Evolutionary conservation across 2,888 invertebrate genomes (phyloP).

Genomic region (Epirrita christyi): DNA sequence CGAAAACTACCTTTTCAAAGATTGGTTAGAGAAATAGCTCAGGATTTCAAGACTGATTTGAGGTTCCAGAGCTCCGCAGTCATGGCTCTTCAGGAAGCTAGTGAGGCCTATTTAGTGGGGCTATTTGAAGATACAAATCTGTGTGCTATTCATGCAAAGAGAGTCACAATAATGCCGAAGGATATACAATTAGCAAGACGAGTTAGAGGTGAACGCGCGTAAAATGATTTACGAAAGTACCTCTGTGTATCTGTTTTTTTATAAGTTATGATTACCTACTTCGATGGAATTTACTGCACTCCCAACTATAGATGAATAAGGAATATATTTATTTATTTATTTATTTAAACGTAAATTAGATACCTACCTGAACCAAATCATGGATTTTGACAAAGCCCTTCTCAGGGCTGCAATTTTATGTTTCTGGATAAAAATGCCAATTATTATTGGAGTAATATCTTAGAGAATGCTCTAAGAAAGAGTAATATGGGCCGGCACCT

Average conservation of each 20-base stretch:
- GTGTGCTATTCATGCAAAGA: conserved; percentile 89
- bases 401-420: conserved; percentile 64
- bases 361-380: too few relatives aligned
- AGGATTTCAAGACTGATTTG: conserved; percentile 89
- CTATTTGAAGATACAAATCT: conserved; percentile 91
- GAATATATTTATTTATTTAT: conserved; percentile 7
- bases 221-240: too few relatives aligned
- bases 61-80: conserved; percentile 89
- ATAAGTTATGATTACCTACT: too few relatives aligned
- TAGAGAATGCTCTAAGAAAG: too few relatives aligned
- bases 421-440: conserved; percentile 31
- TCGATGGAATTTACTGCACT: too few relatives aligned
- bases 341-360: too few relatives aligned
- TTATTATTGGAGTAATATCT: not conserved
- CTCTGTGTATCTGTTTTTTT: too few relatives aligned
- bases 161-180: conserved; percentile 76
- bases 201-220: conserved; percentile 69
- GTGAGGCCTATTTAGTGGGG: conserved; percentile 87
- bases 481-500: too few relatives aligned
- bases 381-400: conserved; percentile 75
- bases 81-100: conserved; percentile 87
- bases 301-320: conserved; percentile 11
- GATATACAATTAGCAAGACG: conserved; percentile 70
- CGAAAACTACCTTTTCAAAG: conserved; percentile 90
- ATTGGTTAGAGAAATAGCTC: conserved; percentile 89